Percentiles rank a stretch among this genome's conserved stretches.
phyloP scores from a whole-genome alignment of 1,140 invertebrate species.

The Lepidostoma basale region DNA sequence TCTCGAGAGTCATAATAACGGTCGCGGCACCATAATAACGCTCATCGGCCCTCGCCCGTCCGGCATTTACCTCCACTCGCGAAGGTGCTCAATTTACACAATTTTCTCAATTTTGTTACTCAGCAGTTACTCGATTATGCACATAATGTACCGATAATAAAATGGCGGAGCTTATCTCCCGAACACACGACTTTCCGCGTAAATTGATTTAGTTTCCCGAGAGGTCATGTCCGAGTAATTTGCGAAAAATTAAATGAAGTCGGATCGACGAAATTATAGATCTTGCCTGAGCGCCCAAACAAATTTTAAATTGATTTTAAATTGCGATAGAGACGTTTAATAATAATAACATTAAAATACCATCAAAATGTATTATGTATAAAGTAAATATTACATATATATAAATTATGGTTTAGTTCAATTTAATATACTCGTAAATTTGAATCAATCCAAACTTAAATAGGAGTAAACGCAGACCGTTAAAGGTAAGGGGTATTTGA shows the following conservation, averaged over 20 bases:
- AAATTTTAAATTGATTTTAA: too few relatives aligned
- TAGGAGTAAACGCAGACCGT: too few relatives aligned
- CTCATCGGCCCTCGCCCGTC: slow-evolving; percentile 8
- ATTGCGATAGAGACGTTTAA: too few relatives aligned
- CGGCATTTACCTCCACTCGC: slow-evolving; percentile 29
- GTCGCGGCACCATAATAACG: slow-evolving; percentile 22
- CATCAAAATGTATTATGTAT: too few relatives aligned
- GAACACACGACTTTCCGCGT: not conserved
- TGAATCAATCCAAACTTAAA: too few relatives aligned
- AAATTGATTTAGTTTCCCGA: not conserved
- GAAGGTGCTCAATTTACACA: slow-evolving; percentile 10
- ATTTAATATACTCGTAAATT: too few relatives aligned
- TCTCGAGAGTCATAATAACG: slow-evolving; percentile 20
- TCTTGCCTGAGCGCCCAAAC: not conserved
- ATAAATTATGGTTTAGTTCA: too few relatives aligned
- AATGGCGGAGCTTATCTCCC: not conserved
- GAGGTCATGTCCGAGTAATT: too few relatives aligned
- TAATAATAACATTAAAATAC: too few relatives aligned
- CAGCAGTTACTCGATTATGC: slow-evolving; percentile 39
- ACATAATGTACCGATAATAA: slow-evolving; percentile 1
- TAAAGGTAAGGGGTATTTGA: too few relatives aligned
- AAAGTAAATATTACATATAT: too few relatives aligned
- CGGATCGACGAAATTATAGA: not conserved
- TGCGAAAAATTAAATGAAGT: too few relatives aligned
- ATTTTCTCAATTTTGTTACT: slow-evolving; percentile 44